phyloP scores from a whole-genome alignment of 2,113 vertebrate species.

The Cebidichthys violaceus region DNA sequence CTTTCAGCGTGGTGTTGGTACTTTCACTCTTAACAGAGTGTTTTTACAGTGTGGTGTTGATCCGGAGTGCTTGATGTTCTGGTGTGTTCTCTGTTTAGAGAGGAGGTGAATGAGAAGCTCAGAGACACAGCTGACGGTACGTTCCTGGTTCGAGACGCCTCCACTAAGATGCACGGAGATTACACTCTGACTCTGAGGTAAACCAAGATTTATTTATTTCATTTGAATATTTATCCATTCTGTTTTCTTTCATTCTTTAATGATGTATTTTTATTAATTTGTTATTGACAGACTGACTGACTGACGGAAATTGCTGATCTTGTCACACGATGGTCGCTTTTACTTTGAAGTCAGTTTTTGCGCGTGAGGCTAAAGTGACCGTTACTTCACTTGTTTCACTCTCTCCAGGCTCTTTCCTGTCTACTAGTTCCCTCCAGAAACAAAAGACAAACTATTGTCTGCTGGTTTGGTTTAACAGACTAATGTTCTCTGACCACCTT shows the following conservation, averaged over 20 bases:
- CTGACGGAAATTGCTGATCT: too few species aligned
- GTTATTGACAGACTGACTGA: too few species aligned
- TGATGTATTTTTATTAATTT: too few species aligned
- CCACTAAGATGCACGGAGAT: conserved; percentile 99
- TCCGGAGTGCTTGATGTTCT: too few species aligned
- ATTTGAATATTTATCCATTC: background rate
- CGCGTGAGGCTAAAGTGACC: too few species aligned
- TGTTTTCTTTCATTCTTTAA: too few species aligned
- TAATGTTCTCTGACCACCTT: conserved; percentile 37
- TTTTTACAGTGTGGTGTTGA: background rate
- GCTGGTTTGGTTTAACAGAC: background rate
- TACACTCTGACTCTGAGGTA: conserved; percentile 98
- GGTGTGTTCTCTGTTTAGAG: conserved; percentile 71
- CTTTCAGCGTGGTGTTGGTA: too few species aligned
- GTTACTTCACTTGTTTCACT: too few species aligned
- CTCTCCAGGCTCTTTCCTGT: too few species aligned
- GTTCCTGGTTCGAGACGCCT: conserved; percentile 97
- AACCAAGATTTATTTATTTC: background rate
- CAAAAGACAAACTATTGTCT: background rate
- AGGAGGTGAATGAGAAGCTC: conserved; percentile 99
- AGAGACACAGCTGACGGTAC: conserved; percentile 98
- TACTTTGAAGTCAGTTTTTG: background rate
- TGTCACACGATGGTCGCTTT: background rate
- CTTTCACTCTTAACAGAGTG: too few species aligned
- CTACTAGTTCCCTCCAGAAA: too few species aligned